These are phyloP conservation scores for Taeniopygia guttata DNA, from an alignment of 2,797 vertebrate species.

Conservation along the genomic window DNA sequence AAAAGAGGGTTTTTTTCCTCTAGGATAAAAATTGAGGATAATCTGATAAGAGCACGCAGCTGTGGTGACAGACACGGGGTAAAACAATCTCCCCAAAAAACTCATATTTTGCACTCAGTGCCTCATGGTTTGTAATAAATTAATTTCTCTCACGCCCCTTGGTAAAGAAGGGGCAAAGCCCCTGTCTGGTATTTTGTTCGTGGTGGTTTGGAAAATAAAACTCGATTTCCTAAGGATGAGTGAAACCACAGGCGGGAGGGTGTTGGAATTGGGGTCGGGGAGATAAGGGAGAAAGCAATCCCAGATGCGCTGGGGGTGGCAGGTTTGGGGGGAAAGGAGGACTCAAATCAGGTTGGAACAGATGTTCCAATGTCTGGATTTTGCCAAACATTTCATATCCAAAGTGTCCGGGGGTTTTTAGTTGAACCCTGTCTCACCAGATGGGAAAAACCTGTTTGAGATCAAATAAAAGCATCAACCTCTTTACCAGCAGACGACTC, in stretches of 20 bases:
- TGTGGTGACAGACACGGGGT: neutral
- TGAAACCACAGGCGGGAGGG: slow-evolving; percentile 50
- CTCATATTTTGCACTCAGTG: neutral
- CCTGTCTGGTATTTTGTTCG: neutral
- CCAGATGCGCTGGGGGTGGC: neutral
- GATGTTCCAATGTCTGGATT: slow-evolving; percentile 19
- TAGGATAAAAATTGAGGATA: neutral
- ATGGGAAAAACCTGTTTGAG: slow-evolving; percentile 24
- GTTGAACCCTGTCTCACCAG: neutral
- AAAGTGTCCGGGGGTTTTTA: neutral
- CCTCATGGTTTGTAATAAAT: neutral
- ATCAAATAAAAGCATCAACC: slow-evolving; percentile 18
- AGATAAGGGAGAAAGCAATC: slow-evolving; percentile 47
- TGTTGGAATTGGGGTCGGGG: neutral
- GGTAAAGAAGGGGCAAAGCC: neutral
- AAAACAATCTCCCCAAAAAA: neutral
- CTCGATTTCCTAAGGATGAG: slow-evolving; percentile 45
- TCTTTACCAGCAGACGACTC: neutral
- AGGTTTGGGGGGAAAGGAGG: neutral
- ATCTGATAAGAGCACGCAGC: neutral
- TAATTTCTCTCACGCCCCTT: neutral
- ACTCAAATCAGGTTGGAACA: slow-evolving; percentile 12
- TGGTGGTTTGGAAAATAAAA: slow-evolving; percentile 5
- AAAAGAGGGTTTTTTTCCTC: neutral
- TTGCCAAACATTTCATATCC: slow-evolving; percentile 4